phyloP scores from a whole-genome alignment of 1,140 invertebrate species.

The Pentalonia nigronervosa region DNA sequence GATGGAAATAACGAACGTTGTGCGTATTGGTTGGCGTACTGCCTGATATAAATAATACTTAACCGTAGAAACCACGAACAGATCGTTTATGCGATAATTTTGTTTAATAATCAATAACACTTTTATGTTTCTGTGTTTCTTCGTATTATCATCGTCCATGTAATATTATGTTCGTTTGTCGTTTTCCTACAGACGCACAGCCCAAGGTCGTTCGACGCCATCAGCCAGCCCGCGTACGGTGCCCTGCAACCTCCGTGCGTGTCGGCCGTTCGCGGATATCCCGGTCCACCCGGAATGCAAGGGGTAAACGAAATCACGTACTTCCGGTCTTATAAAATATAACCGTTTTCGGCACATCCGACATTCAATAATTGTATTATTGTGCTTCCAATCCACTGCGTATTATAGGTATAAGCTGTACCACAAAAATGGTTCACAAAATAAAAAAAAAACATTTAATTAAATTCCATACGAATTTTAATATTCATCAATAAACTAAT shows the following conservation, averaged over 20 bases:
- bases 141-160: background rate
- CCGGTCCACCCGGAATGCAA: conserved; percentile 71
- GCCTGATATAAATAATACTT: background rate
- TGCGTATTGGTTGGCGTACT: no score
- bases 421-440: background rate
- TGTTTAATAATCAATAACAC: background rate
- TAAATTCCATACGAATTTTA: no score
- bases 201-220: background rate
- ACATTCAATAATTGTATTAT: background rate
- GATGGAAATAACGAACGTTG: background rate
- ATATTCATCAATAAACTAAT: no score
- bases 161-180: background rate
- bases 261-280: conserved; percentile 74
- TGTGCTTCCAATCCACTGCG: background rate
- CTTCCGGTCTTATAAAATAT: background rate
- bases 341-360: no score
- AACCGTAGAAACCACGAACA: background rate
- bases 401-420: background rate
- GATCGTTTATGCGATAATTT: background rate
- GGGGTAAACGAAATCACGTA: conserved; percentile 64
- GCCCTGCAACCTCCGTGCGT: conserved; percentile 63
- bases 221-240: background rate
- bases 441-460: background rate
- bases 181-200: background rate
- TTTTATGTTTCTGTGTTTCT: background rate